A percentile compares a stretch with the other conserved stretches of the same genome.
Conservation (phyloP, 2,888 invertebrate genomes). For the Neuroscelio doddi region DNA sequence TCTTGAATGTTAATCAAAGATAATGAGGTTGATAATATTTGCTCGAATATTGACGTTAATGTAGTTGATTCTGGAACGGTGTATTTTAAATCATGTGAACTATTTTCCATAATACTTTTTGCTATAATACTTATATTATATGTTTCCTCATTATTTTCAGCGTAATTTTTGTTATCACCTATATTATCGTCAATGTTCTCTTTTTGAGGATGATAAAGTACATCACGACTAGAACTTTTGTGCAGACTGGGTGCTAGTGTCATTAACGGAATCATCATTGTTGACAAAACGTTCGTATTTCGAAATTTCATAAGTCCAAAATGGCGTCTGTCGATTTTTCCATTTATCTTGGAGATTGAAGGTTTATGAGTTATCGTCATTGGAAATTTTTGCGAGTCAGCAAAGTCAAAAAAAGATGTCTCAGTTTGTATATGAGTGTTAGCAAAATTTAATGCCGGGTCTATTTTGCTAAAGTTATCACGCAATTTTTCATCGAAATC, state of each 20-base stretch:
- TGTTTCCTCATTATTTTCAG: slow-evolving; percentile 11
- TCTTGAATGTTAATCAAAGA: slow-evolving; percentile 11
- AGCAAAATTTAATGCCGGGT: too few relatives aligned
- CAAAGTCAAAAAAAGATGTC: slow-evolving; percentile 57
- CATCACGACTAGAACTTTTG: slow-evolving; percentile 57
- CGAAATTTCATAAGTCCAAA: slow-evolving; percentile 60
- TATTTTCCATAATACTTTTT: slow-evolving; percentile 2
- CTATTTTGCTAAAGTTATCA: slow-evolving; percentile 5
- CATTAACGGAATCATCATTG: slow-evolving; percentile 10
- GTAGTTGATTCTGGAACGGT: slow-evolving; percentile 7
- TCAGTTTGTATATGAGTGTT: slow-evolving; percentile 45
- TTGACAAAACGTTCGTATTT: slow-evolving; percentile 29
- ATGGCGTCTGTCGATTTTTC: slow-evolving; percentile 65
- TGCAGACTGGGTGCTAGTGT: slow-evolving; percentile 53
- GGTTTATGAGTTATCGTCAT: slow-evolving; percentile 54
- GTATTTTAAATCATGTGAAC: too few relatives aligned
- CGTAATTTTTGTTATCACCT: slow-evolving; percentile 5
- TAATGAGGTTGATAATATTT: slow-evolving; percentile 9
- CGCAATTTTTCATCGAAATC: slow-evolving; percentile 13
- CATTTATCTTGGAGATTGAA: slow-evolving; percentile 47
- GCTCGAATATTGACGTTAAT: not conserved
- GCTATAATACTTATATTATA: slow-evolving; percentile 8
- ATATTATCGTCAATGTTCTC: slow-evolving; percentile 18
- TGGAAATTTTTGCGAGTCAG: slow-evolving; percentile 60
- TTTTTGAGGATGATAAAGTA: slow-evolving; percentile 51